phyloP scores from a whole-genome alignment of 64 coral and sea anemone genomes.

The Montipora capricornis region DNA sequence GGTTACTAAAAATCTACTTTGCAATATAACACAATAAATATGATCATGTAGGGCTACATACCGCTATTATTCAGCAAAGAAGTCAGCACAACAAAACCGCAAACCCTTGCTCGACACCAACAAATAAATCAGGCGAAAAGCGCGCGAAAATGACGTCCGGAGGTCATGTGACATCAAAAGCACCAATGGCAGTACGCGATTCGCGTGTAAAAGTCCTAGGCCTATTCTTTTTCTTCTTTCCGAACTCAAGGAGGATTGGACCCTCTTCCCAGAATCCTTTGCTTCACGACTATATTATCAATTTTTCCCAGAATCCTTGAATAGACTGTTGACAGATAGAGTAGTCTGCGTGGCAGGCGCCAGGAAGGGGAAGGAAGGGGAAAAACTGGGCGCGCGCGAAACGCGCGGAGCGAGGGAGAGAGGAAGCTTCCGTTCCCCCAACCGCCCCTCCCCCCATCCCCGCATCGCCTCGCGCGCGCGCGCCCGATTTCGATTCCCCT shows the following conservation, averaged over 20 bases:
- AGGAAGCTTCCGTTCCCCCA: no score
- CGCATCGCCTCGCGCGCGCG: no score
- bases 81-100: constrained; percentile 8
- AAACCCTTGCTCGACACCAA: constrained; percentile 9
- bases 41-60: constrained; percentile 8
- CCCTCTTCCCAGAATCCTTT: neutral
- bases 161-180: constrained; percentile 10
- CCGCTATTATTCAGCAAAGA: constrained; percentile 14
- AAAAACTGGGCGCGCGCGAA: no score
- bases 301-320: neutral
- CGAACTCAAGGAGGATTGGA: neutral
- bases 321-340: no score
- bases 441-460: no score
- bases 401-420: no score
- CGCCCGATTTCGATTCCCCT: no score
- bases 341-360: no score
- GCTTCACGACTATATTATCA: neutral
- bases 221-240: no score
- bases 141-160: neutral
- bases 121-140: constrained; percentile 14
- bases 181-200: constrained; percentile 17
- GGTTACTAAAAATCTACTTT: constrained; percentile 15
- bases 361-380: no score
- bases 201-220: neutral
- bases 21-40: constrained; percentile 20